Percentiles rank a stretch among this genome's conserved stretches.
Evolutionary conservation across 2,797 vertebrate species (phyloP).

Genomic region (Notolepis coatsorum): DNA sequence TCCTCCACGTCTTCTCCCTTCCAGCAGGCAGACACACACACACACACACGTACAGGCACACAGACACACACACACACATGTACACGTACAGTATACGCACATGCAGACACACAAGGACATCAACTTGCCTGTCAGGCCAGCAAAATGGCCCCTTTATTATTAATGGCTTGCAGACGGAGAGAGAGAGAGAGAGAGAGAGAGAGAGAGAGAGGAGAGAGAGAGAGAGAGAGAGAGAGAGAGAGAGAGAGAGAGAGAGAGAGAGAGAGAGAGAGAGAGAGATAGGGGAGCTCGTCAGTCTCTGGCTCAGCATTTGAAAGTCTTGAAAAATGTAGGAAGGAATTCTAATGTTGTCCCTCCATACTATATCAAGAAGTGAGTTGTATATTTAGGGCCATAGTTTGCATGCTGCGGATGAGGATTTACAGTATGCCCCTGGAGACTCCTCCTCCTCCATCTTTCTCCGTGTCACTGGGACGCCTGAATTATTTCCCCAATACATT

Average conservation of each 20-base stretch:
- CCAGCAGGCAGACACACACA: constrained; percentile 11
- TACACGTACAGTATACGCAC: constrained; percentile 20
- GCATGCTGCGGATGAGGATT: neutral
- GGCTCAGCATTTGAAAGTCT: constrained; percentile 12
- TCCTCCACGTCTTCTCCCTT: constrained; percentile 24
- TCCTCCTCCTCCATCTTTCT: neutral
- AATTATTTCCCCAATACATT: no score
- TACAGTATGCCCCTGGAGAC: neutral
- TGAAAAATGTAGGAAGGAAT: constrained; percentile 1
- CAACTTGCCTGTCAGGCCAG: constrained; percentile 43
- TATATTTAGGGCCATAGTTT: neutral
- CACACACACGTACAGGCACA: neutral
- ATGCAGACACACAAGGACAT: constrained; percentile 16
- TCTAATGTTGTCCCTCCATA: constrained; percentile 18
- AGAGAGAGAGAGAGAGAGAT: neutral
- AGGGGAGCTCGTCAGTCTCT: constrained; percentile 1
- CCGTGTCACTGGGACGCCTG: no score
- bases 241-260: constrained; percentile 5
- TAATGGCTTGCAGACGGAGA: constrained; percentile 24
- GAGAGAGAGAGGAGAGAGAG: neutral
- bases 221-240: constrained; percentile 4
- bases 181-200: constrained; percentile 3
- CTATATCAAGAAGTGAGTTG: neutral
- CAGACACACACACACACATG: constrained; percentile 31
- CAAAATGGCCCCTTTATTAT: constrained; percentile 42